Evolutionary conservation across 2,888 invertebrate genomes (phyloP).

Genomic region (Sturmia bella): DNA sequence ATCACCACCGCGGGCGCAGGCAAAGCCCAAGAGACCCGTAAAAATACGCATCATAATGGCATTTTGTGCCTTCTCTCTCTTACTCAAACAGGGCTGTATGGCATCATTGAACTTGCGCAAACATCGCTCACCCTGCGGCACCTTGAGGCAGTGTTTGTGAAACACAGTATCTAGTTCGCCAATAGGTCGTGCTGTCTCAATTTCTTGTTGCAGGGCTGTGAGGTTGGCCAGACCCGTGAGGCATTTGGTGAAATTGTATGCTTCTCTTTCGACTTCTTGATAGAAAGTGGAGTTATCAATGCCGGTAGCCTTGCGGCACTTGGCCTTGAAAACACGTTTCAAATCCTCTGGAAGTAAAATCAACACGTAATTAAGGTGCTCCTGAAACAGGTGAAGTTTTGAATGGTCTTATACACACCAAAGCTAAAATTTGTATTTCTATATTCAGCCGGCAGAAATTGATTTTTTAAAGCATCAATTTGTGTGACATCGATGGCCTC

Average conservation of each 20-base stretch:
- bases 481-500: conserved; percentile 69
- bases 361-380: too few relatives aligned
- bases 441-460: conserved; percentile 77
- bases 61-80: conserved; percentile 85
- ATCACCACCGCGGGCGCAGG: conserved; percentile 90
- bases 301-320: conserved; percentile 86
- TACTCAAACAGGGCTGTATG: conserved; percentile 85
- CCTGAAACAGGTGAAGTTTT: background rate
- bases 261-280: conserved; percentile 82
- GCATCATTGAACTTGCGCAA: conserved; percentile 84
- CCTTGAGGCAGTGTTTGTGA: conserved; percentile 88
- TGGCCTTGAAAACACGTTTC: conserved; percentile 84
- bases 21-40: conserved; percentile 86
- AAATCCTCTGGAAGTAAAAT: conserved; percentile 82
- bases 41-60: conserved; percentile 86
- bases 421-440: conserved; percentile 76
- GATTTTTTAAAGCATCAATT: conserved; percentile 74
- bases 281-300: conserved; percentile 83
- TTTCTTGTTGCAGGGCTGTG: conserved; percentile 85
- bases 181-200: conserved; percentile 86
- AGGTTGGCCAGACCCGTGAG: conserved; percentile 84
- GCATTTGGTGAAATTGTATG: conserved; percentile 83
- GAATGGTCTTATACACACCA: conserved; percentile 71
- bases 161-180: conserved; percentile 88
- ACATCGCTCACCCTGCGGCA: conserved; percentile 82